These are phyloP conservation scores for Drepanosiphum platanoidis DNA, from an alignment of 2,888 invertebrate genomes.

Conservation along the genomic window DNA sequence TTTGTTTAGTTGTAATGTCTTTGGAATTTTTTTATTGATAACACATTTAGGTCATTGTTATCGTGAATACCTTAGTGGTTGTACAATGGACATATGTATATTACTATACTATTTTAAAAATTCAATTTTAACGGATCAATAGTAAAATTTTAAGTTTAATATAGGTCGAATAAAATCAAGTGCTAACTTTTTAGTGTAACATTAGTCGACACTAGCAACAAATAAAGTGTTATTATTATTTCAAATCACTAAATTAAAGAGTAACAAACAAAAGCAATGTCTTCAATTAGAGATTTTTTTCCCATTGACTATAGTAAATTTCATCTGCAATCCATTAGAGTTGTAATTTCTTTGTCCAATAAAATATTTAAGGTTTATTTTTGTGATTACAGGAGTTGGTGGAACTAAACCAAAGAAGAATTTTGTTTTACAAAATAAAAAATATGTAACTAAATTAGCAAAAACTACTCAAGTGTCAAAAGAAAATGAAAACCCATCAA, in stretches of 20 bases:
- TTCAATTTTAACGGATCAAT: constrained; percentile 53
- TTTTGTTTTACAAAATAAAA: constrained; percentile 38
- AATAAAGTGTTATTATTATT: background rate
- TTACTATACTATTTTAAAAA: constrained; percentile 2
- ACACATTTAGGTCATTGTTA: constrained; percentile 3
- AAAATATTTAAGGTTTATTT: background rate
- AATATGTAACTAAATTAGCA: constrained; percentile 36
- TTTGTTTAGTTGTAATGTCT: constrained; percentile 1
- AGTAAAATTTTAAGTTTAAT: background rate
- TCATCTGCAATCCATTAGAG: background rate
- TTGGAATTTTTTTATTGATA: constrained; percentile 35
- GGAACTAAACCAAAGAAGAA: constrained; percentile 46
- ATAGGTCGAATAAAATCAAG: background rate
- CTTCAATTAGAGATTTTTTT: constrained; percentile 58
- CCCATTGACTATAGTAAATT: constrained; percentile 47
- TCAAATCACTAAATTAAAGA: background rate
- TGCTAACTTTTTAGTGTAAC: background rate
- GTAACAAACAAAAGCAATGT: background rate
- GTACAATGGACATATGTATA: too few species aligned
- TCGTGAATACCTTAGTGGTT: too few species aligned
- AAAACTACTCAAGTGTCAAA: constrained; percentile 5
- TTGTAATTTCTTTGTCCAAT: background rate
- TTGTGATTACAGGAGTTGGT: constrained; percentile 17
- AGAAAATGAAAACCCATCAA: constrained; percentile 25
- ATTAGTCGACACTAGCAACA: background rate